Evolutionary conservation across 2,113 vertebrate genomes (phyloP).

Genomic region (Daboia siamensis): DNA sequence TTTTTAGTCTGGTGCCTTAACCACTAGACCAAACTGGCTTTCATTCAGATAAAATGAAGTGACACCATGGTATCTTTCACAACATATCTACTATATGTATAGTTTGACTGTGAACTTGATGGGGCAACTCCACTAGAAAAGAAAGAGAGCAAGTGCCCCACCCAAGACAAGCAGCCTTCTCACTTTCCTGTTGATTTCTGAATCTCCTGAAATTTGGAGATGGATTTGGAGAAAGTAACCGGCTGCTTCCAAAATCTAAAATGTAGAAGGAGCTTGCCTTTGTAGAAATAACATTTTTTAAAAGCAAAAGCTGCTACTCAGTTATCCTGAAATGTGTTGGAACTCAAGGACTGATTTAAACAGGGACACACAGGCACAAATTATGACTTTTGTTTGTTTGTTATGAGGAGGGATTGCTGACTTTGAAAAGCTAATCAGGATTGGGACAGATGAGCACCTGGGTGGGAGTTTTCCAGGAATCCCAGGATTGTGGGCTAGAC

Average conservation of each 20-base stretch:
- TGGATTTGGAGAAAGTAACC: background rate
- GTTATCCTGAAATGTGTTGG: background rate
- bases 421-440: background rate
- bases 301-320: background rate
- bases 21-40: background rate
- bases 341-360: background rate
- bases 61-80: background rate
- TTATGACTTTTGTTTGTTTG: background rate
- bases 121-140: background rate
- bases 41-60: background rate
- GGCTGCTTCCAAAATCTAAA: background rate
- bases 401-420: background rate
- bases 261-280: background rate
- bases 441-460: background rate
- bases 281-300: background rate
- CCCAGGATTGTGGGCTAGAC: background rate
- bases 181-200: background rate
- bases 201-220: background rate
- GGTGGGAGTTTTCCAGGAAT: background rate
- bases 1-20: background rate
- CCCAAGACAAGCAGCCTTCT: background rate
- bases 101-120: background rate
- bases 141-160: background rate
- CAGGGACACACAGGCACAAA: background rate
- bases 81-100: background rate